Conservation (phyloP, 2,113 vertebrate species). For the Eleginops maclovinus region DNA sequence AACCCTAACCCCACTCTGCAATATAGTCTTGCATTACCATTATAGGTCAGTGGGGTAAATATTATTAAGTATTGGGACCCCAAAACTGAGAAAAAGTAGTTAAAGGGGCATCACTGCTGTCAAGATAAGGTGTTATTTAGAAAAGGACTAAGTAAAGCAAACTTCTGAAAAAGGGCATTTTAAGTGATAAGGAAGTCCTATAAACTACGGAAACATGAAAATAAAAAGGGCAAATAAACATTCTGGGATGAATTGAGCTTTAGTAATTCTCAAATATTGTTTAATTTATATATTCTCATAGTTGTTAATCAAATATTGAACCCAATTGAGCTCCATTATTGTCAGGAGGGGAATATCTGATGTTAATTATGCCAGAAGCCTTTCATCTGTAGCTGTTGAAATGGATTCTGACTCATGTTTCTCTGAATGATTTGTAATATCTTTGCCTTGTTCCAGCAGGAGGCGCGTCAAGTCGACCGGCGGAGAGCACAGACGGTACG, state of each 20-base stretch:
- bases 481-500: conserved; percentile 75
- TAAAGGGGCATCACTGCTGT: not conserved
- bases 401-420: not conserved
- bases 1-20: too few relatives aligned
- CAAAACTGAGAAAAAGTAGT: not conserved
- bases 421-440: not conserved
- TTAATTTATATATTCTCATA: not conserved
- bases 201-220: too few relatives aligned
- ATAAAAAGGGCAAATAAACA: too few relatives aligned
- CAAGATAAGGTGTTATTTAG: too few relatives aligned
- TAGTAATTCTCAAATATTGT: too few relatives aligned
- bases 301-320: not conserved
- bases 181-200: too few relatives aligned
- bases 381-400: not conserved
- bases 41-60: not conserved
- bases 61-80: not conserved
- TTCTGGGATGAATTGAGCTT: too few relatives aligned
- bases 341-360: not conserved
- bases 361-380: not conserved
- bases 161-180: too few relatives aligned
- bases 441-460: conserved; percentile 72
- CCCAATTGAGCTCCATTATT: not conserved
- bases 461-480: conserved; percentile 72
- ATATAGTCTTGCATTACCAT: not conserved
- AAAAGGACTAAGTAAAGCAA: too few relatives aligned